phyloP scores from a whole-genome alignment of 1,140 invertebrate genomes.

The Oryzaephilus surinamensis region DNA sequence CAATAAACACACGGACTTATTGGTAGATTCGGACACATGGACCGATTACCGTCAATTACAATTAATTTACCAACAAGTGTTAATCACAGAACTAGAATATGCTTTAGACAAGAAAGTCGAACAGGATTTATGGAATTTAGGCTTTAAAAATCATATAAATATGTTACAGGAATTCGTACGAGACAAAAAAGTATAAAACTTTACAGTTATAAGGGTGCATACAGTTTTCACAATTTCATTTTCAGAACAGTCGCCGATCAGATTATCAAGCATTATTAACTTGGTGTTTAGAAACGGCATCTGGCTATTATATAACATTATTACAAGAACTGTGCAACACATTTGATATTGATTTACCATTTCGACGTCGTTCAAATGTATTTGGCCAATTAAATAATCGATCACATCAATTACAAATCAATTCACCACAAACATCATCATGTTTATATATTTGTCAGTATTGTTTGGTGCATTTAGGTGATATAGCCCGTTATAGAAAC shows the following conservation, averaged over 20 bases:
- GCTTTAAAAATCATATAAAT: slow-evolving; percentile 80
- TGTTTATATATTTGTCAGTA: slow-evolving; percentile 78
- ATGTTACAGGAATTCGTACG: slow-evolving; percentile 62
- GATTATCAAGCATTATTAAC: slow-evolving; percentile 65
- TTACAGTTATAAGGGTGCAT: neutral
- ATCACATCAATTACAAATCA: slow-evolving; percentile 14
- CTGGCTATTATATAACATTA: slow-evolving; percentile 73
- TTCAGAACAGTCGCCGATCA: slow-evolving; percentile 55
- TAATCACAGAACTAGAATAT: slow-evolving; percentile 73
- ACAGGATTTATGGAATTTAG: slow-evolving; percentile 80
- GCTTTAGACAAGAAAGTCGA: slow-evolving; percentile 83
- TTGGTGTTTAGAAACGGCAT: slow-evolving; percentile 70
- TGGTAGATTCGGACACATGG: slow-evolving; percentile 50
- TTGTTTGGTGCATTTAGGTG: slow-evolving; percentile 77
- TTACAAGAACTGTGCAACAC: slow-evolving; percentile 71
- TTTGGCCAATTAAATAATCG: slow-evolving; percentile 33
- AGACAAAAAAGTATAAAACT: slow-evolving; percentile 55
- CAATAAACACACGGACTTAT: slow-evolving; percentile 49
- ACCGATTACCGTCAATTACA: slow-evolving; percentile 55
- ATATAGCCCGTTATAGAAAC: slow-evolving; percentile 73
- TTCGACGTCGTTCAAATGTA: slow-evolving; percentile 39
- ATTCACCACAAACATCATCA: slow-evolving; percentile 54
- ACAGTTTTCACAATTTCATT: slow-evolving; percentile 14
- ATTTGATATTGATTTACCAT: slow-evolving; percentile 71
- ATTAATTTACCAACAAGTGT: slow-evolving; percentile 68